Evolutionary conservation across 2,888 invertebrate genomes (phyloP).

Genomic region (Eupithecia vulgata): DNA sequence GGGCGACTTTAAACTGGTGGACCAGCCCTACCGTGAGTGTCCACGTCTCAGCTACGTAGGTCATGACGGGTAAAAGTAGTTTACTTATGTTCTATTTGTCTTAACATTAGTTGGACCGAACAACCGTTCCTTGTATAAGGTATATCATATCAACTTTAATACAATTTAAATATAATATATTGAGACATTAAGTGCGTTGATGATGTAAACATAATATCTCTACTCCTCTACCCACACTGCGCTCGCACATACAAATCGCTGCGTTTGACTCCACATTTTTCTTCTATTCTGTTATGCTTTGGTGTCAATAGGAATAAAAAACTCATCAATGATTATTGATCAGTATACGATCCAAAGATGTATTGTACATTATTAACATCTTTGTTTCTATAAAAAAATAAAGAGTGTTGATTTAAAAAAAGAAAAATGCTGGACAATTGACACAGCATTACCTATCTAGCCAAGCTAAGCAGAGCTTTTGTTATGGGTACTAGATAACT

Average conservation of each 20-base stretch:
- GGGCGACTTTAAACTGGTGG: too few relatives aligned
- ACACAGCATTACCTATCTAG: too few relatives aligned
- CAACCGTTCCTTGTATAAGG: neutral
- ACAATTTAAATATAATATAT: conserved; percentile 34
- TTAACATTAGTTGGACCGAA: neutral
- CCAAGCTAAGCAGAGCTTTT: too few relatives aligned
- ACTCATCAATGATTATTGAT: neutral
- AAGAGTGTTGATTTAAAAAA: too few relatives aligned
- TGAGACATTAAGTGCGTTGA: conserved; percentile 33
- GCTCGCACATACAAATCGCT: conserved; percentile 56
- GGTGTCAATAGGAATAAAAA: conserved; percentile 26
- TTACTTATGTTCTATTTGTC: neutral
- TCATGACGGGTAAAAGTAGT: too few relatives aligned
- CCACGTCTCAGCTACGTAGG: too few relatives aligned
- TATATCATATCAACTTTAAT: conserved; percentile 9
- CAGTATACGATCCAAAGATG: neutral
- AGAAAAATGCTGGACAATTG: too few relatives aligned
- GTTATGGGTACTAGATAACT: too few relatives aligned
- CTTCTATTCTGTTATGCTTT: conserved; percentile 50
- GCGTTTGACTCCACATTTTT: conserved; percentile 54
- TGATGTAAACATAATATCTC: conserved; percentile 38
- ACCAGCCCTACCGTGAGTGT: too few relatives aligned
- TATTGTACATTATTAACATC: neutral
- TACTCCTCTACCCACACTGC: conserved; percentile 43
- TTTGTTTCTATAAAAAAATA: neutral